A percentile compares a stretch with the other conserved stretches of the same genome.
phyloP scores from a whole-genome alignment of 2,113 vertebrate species.

The Oncorhynchus kisutch region DNA sequence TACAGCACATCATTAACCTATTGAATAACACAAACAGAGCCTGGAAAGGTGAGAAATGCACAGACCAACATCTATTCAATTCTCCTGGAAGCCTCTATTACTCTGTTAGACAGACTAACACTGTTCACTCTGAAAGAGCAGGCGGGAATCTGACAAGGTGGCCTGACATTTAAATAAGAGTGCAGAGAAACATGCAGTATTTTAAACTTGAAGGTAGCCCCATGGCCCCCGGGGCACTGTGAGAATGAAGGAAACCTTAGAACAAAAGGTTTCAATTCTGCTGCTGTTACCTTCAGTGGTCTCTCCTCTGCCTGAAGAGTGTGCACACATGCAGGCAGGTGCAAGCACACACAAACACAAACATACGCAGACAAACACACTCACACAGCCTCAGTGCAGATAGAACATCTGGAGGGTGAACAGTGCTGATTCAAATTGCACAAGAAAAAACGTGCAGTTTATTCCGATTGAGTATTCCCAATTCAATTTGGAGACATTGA shows the following conservation, averaged over 20 bases:
- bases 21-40: no score
- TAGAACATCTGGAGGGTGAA: neutral
- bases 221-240: neutral
- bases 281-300: constrained; percentile 13
- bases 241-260: no score
- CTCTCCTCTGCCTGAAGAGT: constrained; percentile 1
- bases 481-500: constrained; percentile 24
- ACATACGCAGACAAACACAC: constrained; percentile 24
- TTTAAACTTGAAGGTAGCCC: constrained; percentile 39
- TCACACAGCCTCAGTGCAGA: neutral
- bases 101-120: neutral
- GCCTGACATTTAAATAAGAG: constrained; percentile 61
- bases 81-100: neutral
- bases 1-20: no score
- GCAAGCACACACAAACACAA: constrained; percentile 6
- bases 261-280: constrained; percentile 26
- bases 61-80: neutral
- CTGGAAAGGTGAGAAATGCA: neutral
- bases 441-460: neutral
- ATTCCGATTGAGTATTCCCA: neutral
- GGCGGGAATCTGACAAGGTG: neutral
- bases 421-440: neutral
- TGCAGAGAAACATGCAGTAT: constrained; percentile 12
- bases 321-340: neutral
- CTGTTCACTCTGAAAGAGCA: no score